Evolutionary conservation across 2,113 vertebrate species (phyloP).

Genomic region (Microtus richardsoni): DNA sequence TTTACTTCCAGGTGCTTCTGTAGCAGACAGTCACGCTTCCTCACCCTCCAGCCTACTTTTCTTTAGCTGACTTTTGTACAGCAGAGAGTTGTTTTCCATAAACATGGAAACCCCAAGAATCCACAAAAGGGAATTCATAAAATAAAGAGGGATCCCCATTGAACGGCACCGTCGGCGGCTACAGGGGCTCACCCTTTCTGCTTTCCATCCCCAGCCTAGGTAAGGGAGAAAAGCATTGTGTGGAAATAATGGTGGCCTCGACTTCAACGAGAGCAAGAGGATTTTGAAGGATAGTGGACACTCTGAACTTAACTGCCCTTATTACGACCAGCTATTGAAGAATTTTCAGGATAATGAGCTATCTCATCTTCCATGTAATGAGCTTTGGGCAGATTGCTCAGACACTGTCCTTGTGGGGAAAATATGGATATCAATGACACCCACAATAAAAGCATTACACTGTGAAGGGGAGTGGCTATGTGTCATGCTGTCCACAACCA

Average conservation of each 20-base stretch:
- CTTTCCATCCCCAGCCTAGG: not conserved
- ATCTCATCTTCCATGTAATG: conserved; percentile 76
- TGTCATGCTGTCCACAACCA: not conserved
- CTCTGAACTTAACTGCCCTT: conserved; percentile 78
- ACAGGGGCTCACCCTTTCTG: not conserved
- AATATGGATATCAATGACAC: not conserved
- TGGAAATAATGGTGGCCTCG: conserved; percentile 50
- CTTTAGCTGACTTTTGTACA: not conserved
- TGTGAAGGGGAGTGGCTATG: not conserved
- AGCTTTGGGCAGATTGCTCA: conserved; percentile 47
- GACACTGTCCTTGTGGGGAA: conserved; percentile 9
- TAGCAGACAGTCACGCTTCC: not conserved
- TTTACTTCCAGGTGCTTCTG: not conserved
- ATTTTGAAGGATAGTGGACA: conserved; percentile 69
- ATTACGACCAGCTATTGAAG: conserved; percentile 75
- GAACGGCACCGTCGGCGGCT: not conserved
- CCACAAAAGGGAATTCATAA: not conserved
- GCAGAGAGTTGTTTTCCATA: not conserved
- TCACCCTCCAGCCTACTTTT: not conserved
- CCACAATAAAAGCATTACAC: not conserved
- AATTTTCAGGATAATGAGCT: conserved; percentile 80
- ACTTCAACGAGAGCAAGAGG: conserved; percentile 51
- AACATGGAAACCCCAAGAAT: not conserved
- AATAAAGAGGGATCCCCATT: not conserved
- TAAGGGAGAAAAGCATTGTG: conserved; percentile 51